These are phyloP conservation scores for Oophaga sylvatica DNA, from an alignment of 2,797 vertebrate species.

Conservation along the genomic window DNA sequence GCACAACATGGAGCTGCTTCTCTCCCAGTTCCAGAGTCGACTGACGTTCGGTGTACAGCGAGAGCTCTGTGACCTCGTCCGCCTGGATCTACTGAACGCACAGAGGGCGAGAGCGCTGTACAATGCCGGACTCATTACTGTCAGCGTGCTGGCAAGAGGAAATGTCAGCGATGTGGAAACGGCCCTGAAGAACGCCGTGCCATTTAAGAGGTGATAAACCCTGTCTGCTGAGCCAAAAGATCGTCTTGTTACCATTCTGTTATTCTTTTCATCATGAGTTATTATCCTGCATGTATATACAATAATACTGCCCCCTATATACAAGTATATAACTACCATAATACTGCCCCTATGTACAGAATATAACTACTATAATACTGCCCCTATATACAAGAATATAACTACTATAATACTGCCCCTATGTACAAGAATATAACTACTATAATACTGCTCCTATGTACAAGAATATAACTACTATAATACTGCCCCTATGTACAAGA, in stretches of 20 bases:
- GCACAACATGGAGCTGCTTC: conserved; percentile 93
- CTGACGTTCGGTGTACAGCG: conserved; percentile 95
- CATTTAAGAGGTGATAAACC: conserved; percentile 88
- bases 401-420: too few relatives aligned
- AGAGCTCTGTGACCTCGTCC: conserved; percentile 92
- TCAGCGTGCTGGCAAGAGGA: conserved; percentile 88
- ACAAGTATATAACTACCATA: neutral
- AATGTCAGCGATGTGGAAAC: conserved; percentile 80
- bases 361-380: conserved; percentile 16
- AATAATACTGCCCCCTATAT: too few relatives aligned
- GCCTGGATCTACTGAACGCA: conserved; percentile 89
- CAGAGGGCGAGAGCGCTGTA: conserved; percentile 87
- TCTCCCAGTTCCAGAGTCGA: conserved; percentile 95
- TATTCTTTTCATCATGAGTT: neutral
- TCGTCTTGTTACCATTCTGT: neutral
- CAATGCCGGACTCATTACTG: conserved; percentile 84
- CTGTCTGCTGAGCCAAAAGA: neutral
- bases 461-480: too few relatives aligned
- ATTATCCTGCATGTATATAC: neutral
- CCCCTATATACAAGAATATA: too few relatives aligned
- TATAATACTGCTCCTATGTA: too few relatives aligned
- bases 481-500: too few relatives aligned
- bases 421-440: too few relatives aligned
- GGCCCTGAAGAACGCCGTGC: conserved; percentile 85
- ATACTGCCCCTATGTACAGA: conserved; percentile 2